Base-by-base conservation (phyloP, 2,797 vertebrate genomes). In the Sebastiscus tertius region DNA sequence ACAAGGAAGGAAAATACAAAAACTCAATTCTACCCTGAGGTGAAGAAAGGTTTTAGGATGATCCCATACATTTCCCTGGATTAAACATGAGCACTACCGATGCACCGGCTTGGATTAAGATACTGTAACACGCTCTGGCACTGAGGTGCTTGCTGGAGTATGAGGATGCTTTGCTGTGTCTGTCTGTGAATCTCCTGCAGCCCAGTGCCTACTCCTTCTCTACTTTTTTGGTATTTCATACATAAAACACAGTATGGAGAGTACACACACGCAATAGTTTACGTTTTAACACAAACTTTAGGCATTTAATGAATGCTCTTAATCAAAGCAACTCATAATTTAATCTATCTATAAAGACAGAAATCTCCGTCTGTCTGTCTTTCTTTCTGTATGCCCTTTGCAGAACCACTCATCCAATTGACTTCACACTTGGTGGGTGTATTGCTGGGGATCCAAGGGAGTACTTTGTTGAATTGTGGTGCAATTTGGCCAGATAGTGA, bases 101-200 rank as follows among this genome's bases (percentile, higher is more conserved):
- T 77, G 72, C 74, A 64, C 65, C 64, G 66, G 16, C 65, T 79
- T 66, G 55, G 46, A 86, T 79, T 72, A 65, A 49, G 60, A 42
- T 36, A 61, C 33, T 69, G 46, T 46, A 49, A 67, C 52, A 65
- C 54, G 68, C 61, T 74, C 26, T 64, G 68, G 42, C 56, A 33
- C 29, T 36, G 76, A 67, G 49, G 68, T 22, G 52, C 31, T 62
- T 36, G 24, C 22, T 59, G 29, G 66, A 84, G 49, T 14, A 24
- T 29, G 39, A 71, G 27, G 66, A 54, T 12, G 59, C 33, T 61
- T 64, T 60, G n/a, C 18, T 6, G 6, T 16, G 2, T 58, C 33
- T 75, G 69, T 62, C 20, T 26, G 22, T 63, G 31, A 52, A 14
- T 42, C 31, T 71, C 34, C 46, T 63, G 29, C 42, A 82, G 39